Percentiles rank a stretch among this genome's conserved stretches.
phyloP scores from a whole-genome alignment of 2,797 vertebrate genomes.

The Balearica regulorum region DNA sequence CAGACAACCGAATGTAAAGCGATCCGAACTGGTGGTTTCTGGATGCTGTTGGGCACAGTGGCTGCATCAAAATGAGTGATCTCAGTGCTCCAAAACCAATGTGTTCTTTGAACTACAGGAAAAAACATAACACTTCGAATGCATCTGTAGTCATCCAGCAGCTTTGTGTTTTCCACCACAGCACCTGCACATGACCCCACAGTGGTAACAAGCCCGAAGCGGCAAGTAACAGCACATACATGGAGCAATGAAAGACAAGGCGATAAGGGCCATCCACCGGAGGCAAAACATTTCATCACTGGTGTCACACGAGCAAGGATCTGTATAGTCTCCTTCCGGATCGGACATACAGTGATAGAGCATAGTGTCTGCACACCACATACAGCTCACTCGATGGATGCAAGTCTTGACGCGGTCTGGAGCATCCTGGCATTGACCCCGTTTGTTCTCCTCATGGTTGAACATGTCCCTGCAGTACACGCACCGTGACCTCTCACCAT shows the following conservation, averaged over 20 bases:
- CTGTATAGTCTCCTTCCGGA: conserved; percentile 95
- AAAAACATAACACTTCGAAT: conserved; percentile 57
- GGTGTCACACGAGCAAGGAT: conserved; percentile 96
- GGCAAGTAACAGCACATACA: conserved; percentile 99
- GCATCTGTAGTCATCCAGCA: conserved; percentile 79
- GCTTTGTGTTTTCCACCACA: conserved; percentile 96
- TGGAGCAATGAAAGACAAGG: conserved; percentile 92
- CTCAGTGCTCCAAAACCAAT: conserved; percentile 58
- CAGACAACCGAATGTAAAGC: conserved; percentile 16
- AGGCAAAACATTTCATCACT: conserved; percentile 90
- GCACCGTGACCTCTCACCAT: conserved; percentile 85
- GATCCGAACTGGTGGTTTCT: conserved; percentile 59
- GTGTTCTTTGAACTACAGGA: conserved; percentile 68
- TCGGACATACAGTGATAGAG: conserved; percentile 99
- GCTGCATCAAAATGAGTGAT: conserved; percentile 68
- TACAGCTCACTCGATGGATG: conserved; percentile 91
- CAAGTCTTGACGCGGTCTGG: conserved; percentile 89
- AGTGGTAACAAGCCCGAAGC: conserved; percentile 92
- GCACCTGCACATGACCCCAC: conserved; percentile 89
- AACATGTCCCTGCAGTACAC: conserved; percentile 94
- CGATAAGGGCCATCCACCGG: conserved; percentile 95
- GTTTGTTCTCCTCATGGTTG: conserved; percentile 85
- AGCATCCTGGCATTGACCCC: conserved; percentile 92
- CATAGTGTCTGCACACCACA: conserved; percentile 98
- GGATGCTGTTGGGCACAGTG: conserved; percentile 57